Evolutionary conservation across 2,888 invertebrate species (phyloP), one percentile per base, ranked within the genome.

Genomic region (Polydrusus tereticollis): DNA sequence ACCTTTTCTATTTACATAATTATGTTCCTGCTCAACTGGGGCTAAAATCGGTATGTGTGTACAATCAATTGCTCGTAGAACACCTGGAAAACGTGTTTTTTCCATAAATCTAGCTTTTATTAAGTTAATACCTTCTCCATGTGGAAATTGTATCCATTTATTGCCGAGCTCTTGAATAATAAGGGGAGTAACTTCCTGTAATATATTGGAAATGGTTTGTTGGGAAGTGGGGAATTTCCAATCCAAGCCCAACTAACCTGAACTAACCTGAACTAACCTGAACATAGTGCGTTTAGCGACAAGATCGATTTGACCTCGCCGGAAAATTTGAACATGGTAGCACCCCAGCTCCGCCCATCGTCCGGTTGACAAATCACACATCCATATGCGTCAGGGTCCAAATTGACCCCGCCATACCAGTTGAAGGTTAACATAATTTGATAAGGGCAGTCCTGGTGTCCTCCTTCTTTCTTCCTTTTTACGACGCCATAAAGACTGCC

Each of bases 81-180:
- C 10, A 3, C 50, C 50, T 50, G 50, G 50, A 21, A 50, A 50
- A 36, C 36, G 36, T 8, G 36, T 36, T 8, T 36, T 5, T 10
- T 36, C 21, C 50, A 50, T 50, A 21, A 20, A 50, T 50, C n/a
- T 33, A 16, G 12, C 59, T 58, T 47, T 20, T 38, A 59, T 29
- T 21, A 23, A 12, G 20, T n/a, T 20, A n/a, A 64, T 70, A 8
- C 58, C 14, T 26, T 70, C 18, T 4, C 6, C 45, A 36, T 36
- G 18, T n/a, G 70, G 70, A 64, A 70, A 70, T 18, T 18, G 12
- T 20, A 70, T 65, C 70, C 70, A 70, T 2, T 29, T 12, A 21
- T 55, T 21, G 7, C 47, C 36, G 8, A 70, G 8, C n/a, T 21
- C 10, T 18, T 36, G 18, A 2, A 65, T 47, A 57, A 64, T 70